Evolutionary conservation across 1,140 invertebrate species (phyloP).

Genomic region (Penaeus chinensis): DNA sequence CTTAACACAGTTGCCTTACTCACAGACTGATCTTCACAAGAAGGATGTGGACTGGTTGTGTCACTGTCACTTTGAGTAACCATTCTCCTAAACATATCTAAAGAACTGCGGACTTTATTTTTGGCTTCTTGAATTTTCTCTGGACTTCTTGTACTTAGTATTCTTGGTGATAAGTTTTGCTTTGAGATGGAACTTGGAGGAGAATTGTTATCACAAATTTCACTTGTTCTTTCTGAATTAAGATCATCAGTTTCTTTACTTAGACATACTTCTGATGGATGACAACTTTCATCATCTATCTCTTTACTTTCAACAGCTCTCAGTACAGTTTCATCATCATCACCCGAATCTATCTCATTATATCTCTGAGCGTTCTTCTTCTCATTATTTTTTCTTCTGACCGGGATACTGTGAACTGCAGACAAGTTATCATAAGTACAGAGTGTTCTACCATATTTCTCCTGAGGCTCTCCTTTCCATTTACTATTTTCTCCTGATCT

Average conservation of each 20-base stretch:
- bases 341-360: not conserved
- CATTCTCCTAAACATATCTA: not conserved
- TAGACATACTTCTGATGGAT: not conserved
- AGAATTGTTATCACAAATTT: no score
- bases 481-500: conserved; percentile 18
- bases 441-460: conserved; percentile 32
- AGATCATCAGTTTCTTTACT: not conserved
- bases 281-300: not conserved
- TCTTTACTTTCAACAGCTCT: not conserved
- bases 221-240: not conserved
- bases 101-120: no score
- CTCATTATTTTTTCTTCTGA: conserved; percentile 32
- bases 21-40: no score
- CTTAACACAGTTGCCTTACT: no score
- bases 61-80: not conserved
- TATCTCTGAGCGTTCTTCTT: not conserved
- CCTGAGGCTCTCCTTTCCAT: not conserved
- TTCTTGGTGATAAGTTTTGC: no score
- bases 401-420: conserved; percentile 37
- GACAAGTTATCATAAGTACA: conserved; percentile 45
- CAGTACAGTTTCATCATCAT: not conserved
- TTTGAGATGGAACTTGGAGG: no score
- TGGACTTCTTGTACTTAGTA: no score
- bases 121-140: no score
- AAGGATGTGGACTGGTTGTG: not conserved